Percentiles rank a stretch among this genome's conserved stretches.
phyloP scores from a whole-genome alignment of 2,888 invertebrate genomes.

The Sinopyrophorus schimmeli region DNA sequence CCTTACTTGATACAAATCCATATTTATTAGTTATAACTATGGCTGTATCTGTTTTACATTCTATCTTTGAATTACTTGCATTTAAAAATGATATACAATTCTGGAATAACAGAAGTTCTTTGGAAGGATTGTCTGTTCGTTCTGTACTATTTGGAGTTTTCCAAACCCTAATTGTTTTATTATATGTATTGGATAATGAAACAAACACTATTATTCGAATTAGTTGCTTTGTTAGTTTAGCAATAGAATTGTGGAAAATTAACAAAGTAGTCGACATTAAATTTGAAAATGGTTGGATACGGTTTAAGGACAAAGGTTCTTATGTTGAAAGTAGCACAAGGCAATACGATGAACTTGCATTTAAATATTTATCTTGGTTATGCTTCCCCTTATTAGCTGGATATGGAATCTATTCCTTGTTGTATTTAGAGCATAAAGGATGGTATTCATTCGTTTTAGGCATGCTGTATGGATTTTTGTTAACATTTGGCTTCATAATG shows the following conservation, averaged over 20 bases:
- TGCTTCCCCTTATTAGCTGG: constrained; percentile 91
- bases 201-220: constrained; percentile 95
- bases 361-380: constrained; percentile 94
- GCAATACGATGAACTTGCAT: constrained; percentile 93
- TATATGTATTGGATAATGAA: constrained; percentile 98
- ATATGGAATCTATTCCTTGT: constrained; percentile 93
- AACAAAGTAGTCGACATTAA: constrained; percentile 92
- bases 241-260: constrained; percentile 99
- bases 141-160: constrained; percentile 99
- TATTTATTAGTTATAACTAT: constrained; percentile 91
- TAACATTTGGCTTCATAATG: constrained; percentile 99
- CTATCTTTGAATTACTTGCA: constrained; percentile 96
- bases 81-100: constrained; percentile 99
- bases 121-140: constrained; percentile 96
- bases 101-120: constrained; percentile 96
- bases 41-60: constrained; percentile 91
- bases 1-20: constrained; percentile 95
- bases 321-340: constrained; percentile 94
- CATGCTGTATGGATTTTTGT: constrained; percentile 95
- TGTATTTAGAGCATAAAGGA: constrained; percentile 96
- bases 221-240: constrained; percentile 90
- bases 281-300: constrained; percentile 76
- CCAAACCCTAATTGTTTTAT: constrained; percentile 90
- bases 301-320: constrained; percentile 92
- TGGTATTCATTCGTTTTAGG: constrained; percentile 98